Evolutionary conservation across 2,113 vertebrate species (phyloP), one percentile per base, ranked within the genome.

Genomic region (Macquaria australasica): DNA sequence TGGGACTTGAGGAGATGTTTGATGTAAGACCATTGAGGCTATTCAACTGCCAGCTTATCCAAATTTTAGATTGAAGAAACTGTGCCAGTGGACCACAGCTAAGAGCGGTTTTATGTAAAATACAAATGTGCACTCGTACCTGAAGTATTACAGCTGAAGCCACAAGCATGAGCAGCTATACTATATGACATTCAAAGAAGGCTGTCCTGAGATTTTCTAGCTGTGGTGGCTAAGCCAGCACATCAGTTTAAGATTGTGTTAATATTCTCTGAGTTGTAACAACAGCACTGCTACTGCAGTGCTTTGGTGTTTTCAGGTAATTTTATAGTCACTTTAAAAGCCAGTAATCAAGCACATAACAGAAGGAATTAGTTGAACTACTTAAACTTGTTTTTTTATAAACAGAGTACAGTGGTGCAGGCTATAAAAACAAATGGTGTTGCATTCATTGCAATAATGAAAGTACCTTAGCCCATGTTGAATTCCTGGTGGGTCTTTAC

Each of bases 341-440:
- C 10, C 1, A 15, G 75, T 56, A 84, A 88, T 91, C 62, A 89
- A 71, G 58, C 34, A 50, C 45, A 58, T 43, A 81, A 85, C 71
- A 75, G 63, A 82, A 88, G 73, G 77, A 87, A 82, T 81, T 88
- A 50, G 67, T 82, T 84, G 70, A 87, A 85, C 79, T 74, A 58
- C 77, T 81, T 64, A 71, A 83, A 83, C 50, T 64, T 84, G 31
- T 63, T 76, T 66, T 89, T 85, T 81, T 73, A 81, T 72, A 34
- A 69, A 64, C 62, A 75, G 43, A 85, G 31, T 67, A 89, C 77
- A 80, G 71, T 73, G 71, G 48, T 21, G 58, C 12, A 43, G 48
- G 59, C 60, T 73, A 78, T 88, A 82, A 91, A 89, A 87, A 76
- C 68, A 73, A 87, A 80, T 87, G 60, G 53, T 43, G 23, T 41